Evolutionary conservation across 2,888 invertebrate species (phyloP).

Genomic region (Onchidella celtica): DNA sequence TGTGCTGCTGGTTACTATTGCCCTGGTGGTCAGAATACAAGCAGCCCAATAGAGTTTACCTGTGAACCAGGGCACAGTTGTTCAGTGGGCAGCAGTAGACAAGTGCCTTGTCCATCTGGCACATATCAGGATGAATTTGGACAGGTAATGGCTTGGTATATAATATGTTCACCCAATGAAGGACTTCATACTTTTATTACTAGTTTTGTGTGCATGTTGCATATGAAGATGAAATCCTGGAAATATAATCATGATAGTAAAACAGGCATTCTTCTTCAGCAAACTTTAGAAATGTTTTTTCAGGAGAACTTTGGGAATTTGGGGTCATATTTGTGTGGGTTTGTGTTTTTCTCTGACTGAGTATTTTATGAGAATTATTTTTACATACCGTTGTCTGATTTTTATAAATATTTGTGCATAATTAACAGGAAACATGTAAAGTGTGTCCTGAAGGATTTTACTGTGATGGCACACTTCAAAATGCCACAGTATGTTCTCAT

Average conservation of each 20-base stretch:
- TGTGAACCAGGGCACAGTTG: constrained; percentile 78
- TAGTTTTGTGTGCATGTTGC: too few species aligned
- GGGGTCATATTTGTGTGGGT: too few species aligned
- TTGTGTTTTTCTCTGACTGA: too few species aligned
- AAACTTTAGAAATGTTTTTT: too few species aligned
- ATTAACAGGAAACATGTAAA: constrained; percentile 72
- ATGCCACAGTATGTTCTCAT: constrained; percentile 72
- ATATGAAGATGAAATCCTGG: too few species aligned
- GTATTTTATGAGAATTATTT: too few species aligned
- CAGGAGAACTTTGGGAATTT: too few species aligned
- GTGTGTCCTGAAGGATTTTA: constrained; percentile 73
- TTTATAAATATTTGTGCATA: too few species aligned
- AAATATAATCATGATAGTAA: too few species aligned
- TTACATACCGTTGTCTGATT: too few species aligned
- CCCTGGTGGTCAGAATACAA: constrained; percentile 72
- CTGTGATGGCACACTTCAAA: constrained; percentile 77
- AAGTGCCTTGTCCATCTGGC: constrained; percentile 71
- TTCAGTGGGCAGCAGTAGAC: constrained; percentile 65
- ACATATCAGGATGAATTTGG: constrained; percentile 75
- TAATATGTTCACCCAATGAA: neutral
- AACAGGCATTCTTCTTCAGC: too few species aligned
- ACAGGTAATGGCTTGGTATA: too few species aligned
- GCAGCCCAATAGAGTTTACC: constrained; percentile 64
- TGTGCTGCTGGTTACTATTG: constrained; percentile 72
- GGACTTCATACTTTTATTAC: neutral